Evolutionary conservation across 2,113 vertebrate species (phyloP).

Genomic region (Ciconia boyciana): DNA sequence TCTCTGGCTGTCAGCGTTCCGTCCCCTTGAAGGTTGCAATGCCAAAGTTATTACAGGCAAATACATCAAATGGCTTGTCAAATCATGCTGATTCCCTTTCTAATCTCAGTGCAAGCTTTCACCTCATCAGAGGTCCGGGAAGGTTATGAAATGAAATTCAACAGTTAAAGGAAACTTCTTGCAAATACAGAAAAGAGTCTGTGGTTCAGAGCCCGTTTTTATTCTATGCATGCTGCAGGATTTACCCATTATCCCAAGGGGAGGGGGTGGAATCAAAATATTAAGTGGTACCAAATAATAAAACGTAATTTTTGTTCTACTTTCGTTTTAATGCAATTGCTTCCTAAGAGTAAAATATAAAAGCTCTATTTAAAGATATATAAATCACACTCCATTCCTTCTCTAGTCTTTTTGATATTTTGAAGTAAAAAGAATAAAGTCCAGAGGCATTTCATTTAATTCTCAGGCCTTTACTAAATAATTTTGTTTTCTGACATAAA

Average conservation of each 20-base stretch:
- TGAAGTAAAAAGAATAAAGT: neutral
- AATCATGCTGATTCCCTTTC: neutral
- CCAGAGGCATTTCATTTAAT: neutral
- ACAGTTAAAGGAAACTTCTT: neutral
- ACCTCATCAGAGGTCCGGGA: neutral
- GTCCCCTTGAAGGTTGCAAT: neutral
- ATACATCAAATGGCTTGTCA: slow-evolving; percentile 17
- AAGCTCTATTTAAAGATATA: neutral
- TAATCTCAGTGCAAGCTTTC: neutral
- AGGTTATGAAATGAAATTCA: neutral
- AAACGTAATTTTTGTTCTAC: neutral
- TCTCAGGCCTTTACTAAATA: neutral
- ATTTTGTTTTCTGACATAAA: neutral
- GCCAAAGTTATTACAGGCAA: neutral
- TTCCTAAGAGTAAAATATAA: neutral
- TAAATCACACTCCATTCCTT: neutral
- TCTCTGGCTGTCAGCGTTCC: neutral
- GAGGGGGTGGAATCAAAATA: neutral
- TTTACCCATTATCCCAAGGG: neutral
- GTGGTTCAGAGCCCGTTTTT: neutral
- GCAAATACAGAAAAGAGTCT: neutral
- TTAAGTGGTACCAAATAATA: neutral
- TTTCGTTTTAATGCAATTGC: neutral
- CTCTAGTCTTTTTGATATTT: neutral
- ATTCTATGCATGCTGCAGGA: neutral